These are phyloP conservation scores for Melitaea athalia DNA, from an alignment of 2,888 invertebrate genomes.

Conservation along the genomic window DNA sequence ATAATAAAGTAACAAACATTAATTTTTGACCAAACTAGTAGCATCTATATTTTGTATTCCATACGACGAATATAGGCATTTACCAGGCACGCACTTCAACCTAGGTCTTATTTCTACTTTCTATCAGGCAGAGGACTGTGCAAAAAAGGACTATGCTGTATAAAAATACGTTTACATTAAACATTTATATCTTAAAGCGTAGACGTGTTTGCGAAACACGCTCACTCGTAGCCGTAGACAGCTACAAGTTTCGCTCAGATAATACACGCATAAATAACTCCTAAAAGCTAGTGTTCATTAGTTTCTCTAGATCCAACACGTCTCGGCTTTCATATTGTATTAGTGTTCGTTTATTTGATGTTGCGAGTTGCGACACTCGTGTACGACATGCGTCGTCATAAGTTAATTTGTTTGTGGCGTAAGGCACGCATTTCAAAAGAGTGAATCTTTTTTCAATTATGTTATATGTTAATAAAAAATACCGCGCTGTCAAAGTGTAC, in stretches of 20 bases:
- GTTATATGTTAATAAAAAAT: too few relatives aligned
- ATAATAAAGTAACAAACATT: too few relatives aligned
- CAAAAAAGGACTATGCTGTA: neutral
- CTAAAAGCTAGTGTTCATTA: constrained; percentile 45
- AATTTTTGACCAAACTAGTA: too few relatives aligned
- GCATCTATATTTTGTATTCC: too few relatives aligned
- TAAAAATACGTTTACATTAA: neutral
- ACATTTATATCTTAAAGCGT: neutral
- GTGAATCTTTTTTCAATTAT: neutral
- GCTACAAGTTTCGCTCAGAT: constrained; percentile 20
- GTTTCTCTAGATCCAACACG: constrained; percentile 48
- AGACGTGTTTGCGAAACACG: constrained; percentile 8
- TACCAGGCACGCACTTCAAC: too few relatives aligned
- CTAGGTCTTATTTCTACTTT: too few relatives aligned
- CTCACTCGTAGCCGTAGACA: constrained; percentile 17
- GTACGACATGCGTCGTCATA: constrained; percentile 7
- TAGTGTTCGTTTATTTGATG: constrained; percentile 25
- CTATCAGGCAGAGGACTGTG: too few relatives aligned
- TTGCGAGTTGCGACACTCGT: constrained; percentile 21
- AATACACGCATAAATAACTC: constrained; percentile 28
- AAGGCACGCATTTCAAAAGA: neutral
- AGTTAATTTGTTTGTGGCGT: constrained; percentile 12
- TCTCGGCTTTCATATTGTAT: constrained; percentile 44
- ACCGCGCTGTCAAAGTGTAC: too few relatives aligned
- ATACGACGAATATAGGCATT: too few relatives aligned